phyloP scores from a whole-genome alignment of 64 coral and sea anemone genomes.

The Montipora cactus region DNA sequence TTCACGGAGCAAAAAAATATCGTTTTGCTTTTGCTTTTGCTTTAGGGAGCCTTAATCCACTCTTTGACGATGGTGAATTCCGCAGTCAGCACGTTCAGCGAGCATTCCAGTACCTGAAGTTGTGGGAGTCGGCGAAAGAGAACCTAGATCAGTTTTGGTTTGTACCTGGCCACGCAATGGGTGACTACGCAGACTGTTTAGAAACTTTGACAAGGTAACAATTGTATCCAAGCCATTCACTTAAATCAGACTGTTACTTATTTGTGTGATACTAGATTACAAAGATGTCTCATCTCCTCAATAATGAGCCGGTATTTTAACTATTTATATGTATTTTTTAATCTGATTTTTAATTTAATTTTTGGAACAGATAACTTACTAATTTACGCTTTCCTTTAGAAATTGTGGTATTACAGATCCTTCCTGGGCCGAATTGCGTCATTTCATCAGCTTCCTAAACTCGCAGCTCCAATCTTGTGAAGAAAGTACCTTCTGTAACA shows the following conservation, averaged over 20 bases:
- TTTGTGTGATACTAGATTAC: too few species aligned
- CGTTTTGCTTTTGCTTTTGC: too few species aligned
- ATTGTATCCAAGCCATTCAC: not conserved
- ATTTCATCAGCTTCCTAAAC: constrained; percentile 71
- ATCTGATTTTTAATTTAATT: too few species aligned
- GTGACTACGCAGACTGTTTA: constrained; percentile 57
- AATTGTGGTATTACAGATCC: constrained; percentile 63
- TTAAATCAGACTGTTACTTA: too few species aligned
- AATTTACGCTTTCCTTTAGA: not conserved
- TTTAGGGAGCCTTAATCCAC: too few species aligned
- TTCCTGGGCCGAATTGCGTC: constrained; percentile 64
- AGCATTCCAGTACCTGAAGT: constrained; percentile 80
- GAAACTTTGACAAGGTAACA: constrained; percentile 34
- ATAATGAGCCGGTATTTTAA: too few species aligned
- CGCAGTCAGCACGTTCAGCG: constrained; percentile 38
- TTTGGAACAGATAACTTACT: not conserved
- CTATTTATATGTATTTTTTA: too few species aligned
- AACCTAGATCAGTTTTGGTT: constrained; percentile 60
- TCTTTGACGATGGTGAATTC: not conserved
- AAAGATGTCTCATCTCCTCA: too few species aligned
- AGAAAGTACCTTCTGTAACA: constrained; percentile 52
- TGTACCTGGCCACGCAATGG: constrained; percentile 27
- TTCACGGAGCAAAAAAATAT: too few species aligned
- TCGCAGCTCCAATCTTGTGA: constrained; percentile 69
- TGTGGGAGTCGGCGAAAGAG: constrained; percentile 8